Evolutionary conservation across 2,113 vertebrate genomes (phyloP), one percentile per base, ranked within the genome.

Genomic region (Fulmarus glacialis): DNA sequence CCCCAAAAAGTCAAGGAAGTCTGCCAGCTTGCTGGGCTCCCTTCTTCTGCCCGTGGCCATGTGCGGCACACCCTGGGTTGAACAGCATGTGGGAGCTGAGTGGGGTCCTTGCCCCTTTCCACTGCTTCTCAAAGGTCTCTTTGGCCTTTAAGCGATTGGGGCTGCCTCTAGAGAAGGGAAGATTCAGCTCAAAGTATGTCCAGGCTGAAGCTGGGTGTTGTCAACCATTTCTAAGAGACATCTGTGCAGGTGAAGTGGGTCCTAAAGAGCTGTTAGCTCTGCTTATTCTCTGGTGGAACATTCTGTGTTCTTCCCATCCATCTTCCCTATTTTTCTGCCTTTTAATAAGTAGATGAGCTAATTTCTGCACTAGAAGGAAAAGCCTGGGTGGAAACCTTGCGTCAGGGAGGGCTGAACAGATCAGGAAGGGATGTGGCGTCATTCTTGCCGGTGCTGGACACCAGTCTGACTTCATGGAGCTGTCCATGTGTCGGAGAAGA

Each of bases 21-120:
- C 34, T 23, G 60, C 13, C 60, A 29, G 60, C n/a, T 42, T 48
- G 29, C 22, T 21, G 45, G 75, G 11, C 11, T 71, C 47, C 21
- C 38, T 45, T 38, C 40, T 55, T 59, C 72, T 34, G 80, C 40
- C 8, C 2, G 2, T 5, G 11, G 71, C 27, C 6, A 0, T 2
- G 18, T 9, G 17, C 3, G 1, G 45, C 40, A 58, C 52, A 36
- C 12, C 47, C 8, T 56, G 48, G 42, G 72, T 10, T 1, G 3
- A 71, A 48, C 21, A 19, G 15, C 29, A 8, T 1, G 1, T 6
- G 6, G 72, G 64, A 47, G 56, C 24, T 36, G 23, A 55, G 38
- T 29, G 34, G 12, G 27, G 48, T 42, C 70, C 10, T 30, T 48
- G 48, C 32, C 48, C 55, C 55, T 32, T 92, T 56, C 77, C 27